phyloP scores from a whole-genome alignment of 2,113 vertebrate species.

The Stictonetta naevosa region DNA sequence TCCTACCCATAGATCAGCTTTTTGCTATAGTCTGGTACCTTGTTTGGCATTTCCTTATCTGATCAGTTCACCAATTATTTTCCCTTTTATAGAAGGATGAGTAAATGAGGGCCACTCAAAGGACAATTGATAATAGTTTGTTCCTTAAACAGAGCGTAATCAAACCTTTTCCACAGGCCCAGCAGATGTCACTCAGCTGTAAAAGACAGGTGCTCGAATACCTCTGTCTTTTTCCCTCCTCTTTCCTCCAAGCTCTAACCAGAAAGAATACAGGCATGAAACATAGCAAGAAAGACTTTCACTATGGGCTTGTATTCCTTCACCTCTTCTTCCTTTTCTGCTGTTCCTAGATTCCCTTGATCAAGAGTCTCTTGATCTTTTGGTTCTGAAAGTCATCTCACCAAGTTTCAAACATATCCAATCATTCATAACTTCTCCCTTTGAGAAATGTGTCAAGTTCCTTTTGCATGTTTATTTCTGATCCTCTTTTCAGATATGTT shows the following conservation, averaged over 20 bases:
- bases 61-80: neutral
- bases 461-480: slow-evolving; percentile 33
- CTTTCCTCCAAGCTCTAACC: neutral
- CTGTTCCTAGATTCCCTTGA: slow-evolving; percentile 11
- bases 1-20: neutral
- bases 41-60: neutral
- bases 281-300: neutral
- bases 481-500: neutral
- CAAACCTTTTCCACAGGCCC: neutral
- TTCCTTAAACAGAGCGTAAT: neutral
- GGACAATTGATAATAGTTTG: neutral
- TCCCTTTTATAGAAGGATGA: neutral
- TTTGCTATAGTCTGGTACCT: neutral
- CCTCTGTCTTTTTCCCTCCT: neutral
- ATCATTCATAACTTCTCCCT: neutral
- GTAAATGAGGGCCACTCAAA: neutral
- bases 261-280: neutral
- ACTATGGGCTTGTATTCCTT: neutral
- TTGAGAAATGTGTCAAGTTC: neutral
- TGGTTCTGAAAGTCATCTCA: neutral
- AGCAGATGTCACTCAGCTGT: neutral
- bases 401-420: neutral
- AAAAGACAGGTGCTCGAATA: neutral
- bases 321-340: neutral
- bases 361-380: slow-evolving; percentile 53